phyloP scores from a whole-genome alignment of 2,888 invertebrate species.

The Trissolcus brochymenae region DNA sequence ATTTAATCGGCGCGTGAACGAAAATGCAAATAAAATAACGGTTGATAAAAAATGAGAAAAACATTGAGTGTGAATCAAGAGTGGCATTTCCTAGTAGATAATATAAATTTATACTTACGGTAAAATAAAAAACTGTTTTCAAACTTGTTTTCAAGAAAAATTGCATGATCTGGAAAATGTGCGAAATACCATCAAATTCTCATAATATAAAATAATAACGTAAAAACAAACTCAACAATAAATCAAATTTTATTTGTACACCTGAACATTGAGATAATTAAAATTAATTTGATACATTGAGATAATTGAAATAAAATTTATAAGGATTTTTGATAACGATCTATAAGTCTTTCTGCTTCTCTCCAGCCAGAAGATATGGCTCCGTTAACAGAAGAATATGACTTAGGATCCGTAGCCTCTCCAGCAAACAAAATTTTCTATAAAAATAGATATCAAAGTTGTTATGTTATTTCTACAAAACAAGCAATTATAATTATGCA shows the following conservation, averaged over 20 bases:
- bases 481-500: background rate
- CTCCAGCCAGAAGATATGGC: conserved; percentile 84
- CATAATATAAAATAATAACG: too few relatives aligned
- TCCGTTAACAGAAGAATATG: conserved; percentile 82
- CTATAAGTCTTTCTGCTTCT: conserved; percentile 81
- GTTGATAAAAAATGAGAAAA: background rate
- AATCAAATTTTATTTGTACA: too few relatives aligned
- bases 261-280: background rate
- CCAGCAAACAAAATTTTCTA: conserved; percentile 81
- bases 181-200: too few relatives aligned
- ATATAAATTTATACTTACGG: background rate
- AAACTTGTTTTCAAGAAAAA: too few relatives aligned
- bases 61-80: background rate
- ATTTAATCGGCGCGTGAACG: too few relatives aligned
- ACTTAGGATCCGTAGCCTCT: conserved; percentile 80
- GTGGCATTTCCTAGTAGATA: background rate
- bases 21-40: too few relatives aligned
- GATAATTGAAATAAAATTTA: background rate
- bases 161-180: too few relatives aligned
- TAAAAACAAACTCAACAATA: too few relatives aligned
- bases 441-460: background rate
- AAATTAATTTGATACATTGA: too few relatives aligned
- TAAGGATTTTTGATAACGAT: conserved; percentile 12
- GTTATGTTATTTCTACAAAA: too few relatives aligned
- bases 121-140: background rate